A percentile compares a stretch with the other conserved stretches of the same genome.
Evolutionary conservation across 2,113 vertebrate species (phyloP).

Genomic region (Paralichthys olivaceus): DNA sequence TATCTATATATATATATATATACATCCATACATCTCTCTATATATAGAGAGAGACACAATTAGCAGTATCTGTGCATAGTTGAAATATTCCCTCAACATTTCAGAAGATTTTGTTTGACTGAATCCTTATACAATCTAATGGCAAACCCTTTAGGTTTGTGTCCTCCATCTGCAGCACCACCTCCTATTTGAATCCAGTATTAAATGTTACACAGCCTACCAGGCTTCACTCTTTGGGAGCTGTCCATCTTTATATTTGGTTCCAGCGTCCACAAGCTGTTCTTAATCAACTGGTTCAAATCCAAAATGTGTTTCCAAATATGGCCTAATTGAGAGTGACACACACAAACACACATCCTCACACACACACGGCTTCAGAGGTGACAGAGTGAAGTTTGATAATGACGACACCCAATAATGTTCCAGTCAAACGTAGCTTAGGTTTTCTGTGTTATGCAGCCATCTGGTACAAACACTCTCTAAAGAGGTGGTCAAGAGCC

Average conservation of each 20-base stretch:
- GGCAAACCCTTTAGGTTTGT: no score
- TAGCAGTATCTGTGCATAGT: no score
- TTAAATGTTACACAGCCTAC: no score
- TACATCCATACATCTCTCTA: no score
- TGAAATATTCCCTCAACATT: no score
- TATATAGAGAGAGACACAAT: no score
- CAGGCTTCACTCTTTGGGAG: background rate
- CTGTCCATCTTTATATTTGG: background rate
- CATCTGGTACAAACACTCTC: conserved; percentile 28
- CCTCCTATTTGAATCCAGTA: no score
- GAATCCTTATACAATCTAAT: no score
- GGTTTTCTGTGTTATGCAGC: conserved; percentile 31
- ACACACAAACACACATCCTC: background rate
- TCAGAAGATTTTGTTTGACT: no score
- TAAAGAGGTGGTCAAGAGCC: conserved; percentile 33
- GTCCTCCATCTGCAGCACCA: no score
- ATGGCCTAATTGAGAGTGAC: background rate
- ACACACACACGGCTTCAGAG: background rate
- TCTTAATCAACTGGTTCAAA: background rate
- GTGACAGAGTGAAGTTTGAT: background rate
- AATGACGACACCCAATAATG: conserved; percentile 14
- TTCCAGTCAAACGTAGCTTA: conserved; percentile 3
- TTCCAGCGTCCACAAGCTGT: background rate
- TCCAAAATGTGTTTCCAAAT: background rate
- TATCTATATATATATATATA: no score